Base-by-base conservation (phyloP, 64 coral and sea anemone species). In the Hydrozoanthus tunicans region DNA sequence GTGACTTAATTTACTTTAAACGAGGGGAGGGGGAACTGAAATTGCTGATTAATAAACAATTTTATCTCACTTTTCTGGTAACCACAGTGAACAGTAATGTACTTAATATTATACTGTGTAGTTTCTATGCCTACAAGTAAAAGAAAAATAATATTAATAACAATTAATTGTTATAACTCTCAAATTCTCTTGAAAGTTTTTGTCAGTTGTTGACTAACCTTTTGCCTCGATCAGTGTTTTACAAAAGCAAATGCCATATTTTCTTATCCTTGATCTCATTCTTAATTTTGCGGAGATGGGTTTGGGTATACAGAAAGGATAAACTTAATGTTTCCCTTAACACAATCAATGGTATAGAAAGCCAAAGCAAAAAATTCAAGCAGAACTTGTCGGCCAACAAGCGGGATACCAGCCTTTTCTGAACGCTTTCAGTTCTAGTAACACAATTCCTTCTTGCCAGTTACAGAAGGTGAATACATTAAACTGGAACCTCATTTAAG, bases 281-380 rank as follows among this genome's bases (percentile, higher is more conserved):
- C 71, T 51, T 9, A n/a, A 75, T 11, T 43, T 51, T 51, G 13
- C 17, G 90, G 92, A 64, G 79, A 52, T 84, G 78, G 78, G 79
- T 94, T 62, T 90, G 92, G 92, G 86, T 86, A 26, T 94, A 94
- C 79, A 53, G 79, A 62, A 94, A 83, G 13, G 92, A 94, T 20
- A 82, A 79, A 70, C 55, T 94, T 27, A 80, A 90, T 59, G 81
- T 93, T 13, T 67, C 8, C 7, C 26, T 86, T 3, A 93, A 93
- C 71, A 86, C 82, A 10, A 93, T 86, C 62, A 93, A 93, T 86
- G 82, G 82, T 15, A 64, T 78, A 1, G 90, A 91, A 58, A 78
- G 65, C 7, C 90, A 91, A 58, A 91, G 82, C 58, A 56, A 59
- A 27, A 53, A 12, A 1, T 91, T 91, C 15, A 91, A 81, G 56